Percentiles rank a stretch among this genome's conserved stretches.
Evolutionary conservation across 2,797 vertebrate species (phyloP).

Genomic region (Smutsia temminckii): DNA sequence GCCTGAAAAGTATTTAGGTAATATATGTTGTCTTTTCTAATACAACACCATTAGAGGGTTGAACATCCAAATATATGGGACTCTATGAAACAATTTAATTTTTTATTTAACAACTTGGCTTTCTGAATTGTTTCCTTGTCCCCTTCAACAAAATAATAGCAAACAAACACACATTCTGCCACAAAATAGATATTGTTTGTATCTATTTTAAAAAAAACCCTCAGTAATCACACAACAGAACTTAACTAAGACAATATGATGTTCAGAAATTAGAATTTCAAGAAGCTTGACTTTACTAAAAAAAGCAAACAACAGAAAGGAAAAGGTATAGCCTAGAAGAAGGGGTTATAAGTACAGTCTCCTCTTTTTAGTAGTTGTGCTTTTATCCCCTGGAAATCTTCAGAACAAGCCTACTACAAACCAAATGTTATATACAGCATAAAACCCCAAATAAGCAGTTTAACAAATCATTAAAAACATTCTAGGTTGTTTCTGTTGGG

Average conservation of each 20-base stretch:
- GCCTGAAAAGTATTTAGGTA: not conserved
- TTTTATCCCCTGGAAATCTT: slow-evolving; percentile 21
- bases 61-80: not conserved
- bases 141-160: not conserved
- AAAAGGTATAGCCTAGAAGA: not conserved
- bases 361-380: slow-evolving; percentile 46
- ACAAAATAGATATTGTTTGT: not conserved
- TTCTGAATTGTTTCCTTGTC: not conserved
- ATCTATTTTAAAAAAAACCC: not conserved
- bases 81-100: not conserved
- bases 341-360: not conserved
- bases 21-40: not conserved
- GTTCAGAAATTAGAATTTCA: not conserved
- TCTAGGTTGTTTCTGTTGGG: slow-evolving; percentile 66
- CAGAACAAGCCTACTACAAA: slow-evolving; percentile 59
- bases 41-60: not conserved
- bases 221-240: not conserved
- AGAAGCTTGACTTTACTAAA: slow-evolving; percentile 3
- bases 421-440: slow-evolving; percentile 40
- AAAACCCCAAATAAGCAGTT: slow-evolving; percentile 35
- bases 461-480: slow-evolving; percentile 63
- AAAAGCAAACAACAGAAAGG: not conserved
- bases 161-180: not conserved
- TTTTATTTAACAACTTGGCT: not conserved
- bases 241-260: slow-evolving; percentile 1